Conservation (phyloP, 2,888 invertebrate species). For the Amphipyra berbera region DNA sequence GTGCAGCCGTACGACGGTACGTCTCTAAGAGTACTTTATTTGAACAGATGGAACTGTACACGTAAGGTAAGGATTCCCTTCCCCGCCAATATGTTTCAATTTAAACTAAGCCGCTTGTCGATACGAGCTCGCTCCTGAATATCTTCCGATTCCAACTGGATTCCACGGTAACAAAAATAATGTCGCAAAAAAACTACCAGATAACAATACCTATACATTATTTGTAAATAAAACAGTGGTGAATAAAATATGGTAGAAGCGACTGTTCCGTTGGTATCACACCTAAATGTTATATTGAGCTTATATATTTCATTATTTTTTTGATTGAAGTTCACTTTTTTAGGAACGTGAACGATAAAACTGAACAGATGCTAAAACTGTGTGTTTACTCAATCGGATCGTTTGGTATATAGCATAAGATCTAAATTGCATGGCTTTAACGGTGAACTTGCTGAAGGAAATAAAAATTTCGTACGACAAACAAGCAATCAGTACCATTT, state of each 20-base stretch:
- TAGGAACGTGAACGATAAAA: conserved; percentile 5
- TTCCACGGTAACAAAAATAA: conserved; percentile 74
- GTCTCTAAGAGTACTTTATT: conserved; percentile 65
- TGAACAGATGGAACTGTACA: conserved; percentile 74
- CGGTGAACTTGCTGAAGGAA: conserved; percentile 71
- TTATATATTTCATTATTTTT: conserved; percentile 20
- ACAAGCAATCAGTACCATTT: conserved; percentile 87
- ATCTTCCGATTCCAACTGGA: conserved; percentile 78
- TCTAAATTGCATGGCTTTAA: conserved; percentile 68
- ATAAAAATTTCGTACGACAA: conserved; percentile 84
- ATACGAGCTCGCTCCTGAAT: conserved; percentile 78
- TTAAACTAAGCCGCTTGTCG: conserved; percentile 88
- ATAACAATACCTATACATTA: conserved; percentile 48
- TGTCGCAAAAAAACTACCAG: conserved; percentile 57
- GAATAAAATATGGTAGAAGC: conserved; percentile 52
- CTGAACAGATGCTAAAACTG: conserved; percentile 34
- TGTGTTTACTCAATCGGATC: conserved; percentile 41
- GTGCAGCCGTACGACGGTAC: conserved; percentile 5
- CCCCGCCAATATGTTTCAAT: conserved; percentile 87
- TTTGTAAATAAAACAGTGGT: conserved; percentile 53
- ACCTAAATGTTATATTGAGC: conserved; percentile 10
- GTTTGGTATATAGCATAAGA: conserved; percentile 53
- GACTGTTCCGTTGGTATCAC: conserved; percentile 29
- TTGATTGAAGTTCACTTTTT: conserved; percentile 14
- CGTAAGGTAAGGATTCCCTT: conserved; percentile 79